Conservation (phyloP, 1,140 invertebrate species). For the Lineus longissimus region DNA sequence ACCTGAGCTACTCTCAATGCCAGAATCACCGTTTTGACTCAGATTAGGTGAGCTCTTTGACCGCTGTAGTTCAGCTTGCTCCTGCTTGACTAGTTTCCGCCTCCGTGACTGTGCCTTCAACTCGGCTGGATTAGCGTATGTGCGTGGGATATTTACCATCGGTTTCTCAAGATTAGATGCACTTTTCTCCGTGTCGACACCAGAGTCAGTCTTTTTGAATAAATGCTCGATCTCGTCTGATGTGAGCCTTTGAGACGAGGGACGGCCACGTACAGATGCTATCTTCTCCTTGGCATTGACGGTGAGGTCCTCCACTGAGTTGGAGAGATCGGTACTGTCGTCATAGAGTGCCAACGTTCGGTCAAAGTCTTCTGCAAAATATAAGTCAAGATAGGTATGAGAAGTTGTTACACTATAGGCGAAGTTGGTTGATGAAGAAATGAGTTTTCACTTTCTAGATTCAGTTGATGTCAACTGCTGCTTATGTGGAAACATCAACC, state of each 20-base stretch:
- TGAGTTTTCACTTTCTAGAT: too few species aligned
- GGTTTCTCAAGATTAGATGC: not conserved
- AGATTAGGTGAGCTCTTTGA: constrained; percentile 43
- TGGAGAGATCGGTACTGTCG: constrained; percentile 8
- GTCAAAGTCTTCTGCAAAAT: constrained; percentile 43
- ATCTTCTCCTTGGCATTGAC: constrained; percentile 31
- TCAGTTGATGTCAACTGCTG: too few species aligned
- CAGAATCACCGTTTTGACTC: constrained; percentile 21
- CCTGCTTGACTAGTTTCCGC: constrained; percentile 21
- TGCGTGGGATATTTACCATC: not conserved
- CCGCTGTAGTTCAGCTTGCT: constrained; percentile 26
- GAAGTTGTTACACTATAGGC: not conserved
- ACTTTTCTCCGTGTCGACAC: constrained; percentile 21
- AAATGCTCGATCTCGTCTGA: constrained; percentile 25
- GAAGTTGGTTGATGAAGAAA: not conserved
- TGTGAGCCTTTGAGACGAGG: constrained; percentile 39
- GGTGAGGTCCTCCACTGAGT: constrained; percentile 5
- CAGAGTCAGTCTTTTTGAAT: constrained; percentile 7
- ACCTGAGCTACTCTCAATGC: constrained; percentile 24
- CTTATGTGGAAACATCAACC: too few species aligned
- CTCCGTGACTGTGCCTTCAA: constrained; percentile 34
- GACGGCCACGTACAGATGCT: constrained; percentile 45
- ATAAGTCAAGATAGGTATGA: constrained; percentile 11
- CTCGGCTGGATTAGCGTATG: constrained; percentile 36
- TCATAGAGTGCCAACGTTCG: constrained; percentile 39